A percentile compares a stretch with the other conserved stretches of the same genome.
These are phyloP conservation scores for Procambarus virginalis DNA, from an alignment of 1,140 invertebrate species.

Conservation along the genomic window DNA sequence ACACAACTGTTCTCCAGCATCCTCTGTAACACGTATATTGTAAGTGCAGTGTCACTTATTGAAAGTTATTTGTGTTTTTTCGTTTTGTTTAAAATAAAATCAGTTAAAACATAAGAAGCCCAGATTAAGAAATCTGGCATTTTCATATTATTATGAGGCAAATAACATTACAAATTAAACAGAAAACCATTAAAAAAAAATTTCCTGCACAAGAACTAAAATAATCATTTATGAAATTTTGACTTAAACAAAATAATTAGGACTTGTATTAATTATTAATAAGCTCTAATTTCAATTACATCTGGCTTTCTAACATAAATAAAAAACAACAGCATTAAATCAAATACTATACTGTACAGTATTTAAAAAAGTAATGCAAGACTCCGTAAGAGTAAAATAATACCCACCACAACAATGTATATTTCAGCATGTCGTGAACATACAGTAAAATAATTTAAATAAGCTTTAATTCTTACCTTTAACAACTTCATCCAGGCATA, in stretches of 20 bases:
- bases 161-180: background rate
- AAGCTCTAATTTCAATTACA: too few species aligned
- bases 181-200: background rate
- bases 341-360: too few species aligned
- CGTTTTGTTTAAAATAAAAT: background rate
- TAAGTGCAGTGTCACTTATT: background rate
- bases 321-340: too few species aligned
- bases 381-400: background rate
- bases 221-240: too few species aligned
- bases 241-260: too few species aligned
- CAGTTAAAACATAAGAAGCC: background rate
- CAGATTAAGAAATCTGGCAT: background rate
- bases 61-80: background rate
- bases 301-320: too few species aligned
- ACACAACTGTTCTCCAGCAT: slow-evolving; percentile 95
- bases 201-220: too few species aligned
- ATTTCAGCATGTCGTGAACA: background rate
- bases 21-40: slow-evolving; percentile 77
- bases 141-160: background rate
- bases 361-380: too few species aligned
- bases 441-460: background rate
- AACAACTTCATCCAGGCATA: slow-evolving; percentile 61
- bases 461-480: slow-evolving; percentile 51
- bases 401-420: background rate
- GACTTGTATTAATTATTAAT: too few species aligned